Conservation (phyloP, 1,140 invertebrate genomes). For the Ips nitidus region DNA sequence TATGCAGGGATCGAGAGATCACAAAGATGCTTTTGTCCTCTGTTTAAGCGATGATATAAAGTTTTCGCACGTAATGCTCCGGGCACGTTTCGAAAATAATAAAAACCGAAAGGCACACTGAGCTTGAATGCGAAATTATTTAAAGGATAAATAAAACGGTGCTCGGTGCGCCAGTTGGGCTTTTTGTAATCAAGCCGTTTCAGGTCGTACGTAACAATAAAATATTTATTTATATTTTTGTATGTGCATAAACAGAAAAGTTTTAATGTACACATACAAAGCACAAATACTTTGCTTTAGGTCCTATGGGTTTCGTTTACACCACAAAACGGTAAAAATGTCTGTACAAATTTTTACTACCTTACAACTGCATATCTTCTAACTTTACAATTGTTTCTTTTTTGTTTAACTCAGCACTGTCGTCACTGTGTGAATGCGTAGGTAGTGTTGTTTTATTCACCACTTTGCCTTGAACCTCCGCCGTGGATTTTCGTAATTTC, state of each 20-base stretch:
- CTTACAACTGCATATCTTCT: constrained; percentile 40
- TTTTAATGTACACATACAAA: no score
- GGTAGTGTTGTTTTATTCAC: constrained; percentile 22
- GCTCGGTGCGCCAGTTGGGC: no score
- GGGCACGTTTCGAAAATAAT: constrained; percentile 18
- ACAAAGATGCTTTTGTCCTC: constrained; percentile 7
- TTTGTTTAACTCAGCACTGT: constrained; percentile 29
- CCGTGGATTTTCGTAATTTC: constrained; percentile 38
- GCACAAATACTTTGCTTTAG: background rate
- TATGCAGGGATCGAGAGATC: background rate
- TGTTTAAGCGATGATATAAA: constrained; percentile 16
- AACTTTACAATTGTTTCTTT: constrained; percentile 37
- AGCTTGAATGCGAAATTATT: constrained; percentile 20
- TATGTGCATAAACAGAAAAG: no score
- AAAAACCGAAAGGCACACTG: constrained; percentile 9
- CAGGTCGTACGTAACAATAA: no score
- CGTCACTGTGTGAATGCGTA: constrained; percentile 3
- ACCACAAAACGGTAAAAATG: background rate
- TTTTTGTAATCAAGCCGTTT: no score
- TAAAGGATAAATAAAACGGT: constrained; percentile 13
- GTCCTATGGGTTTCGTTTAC: background rate
- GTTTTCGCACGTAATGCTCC: constrained; percentile 26
- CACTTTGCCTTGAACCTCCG: constrained; percentile 17
- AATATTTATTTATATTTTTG: no score
- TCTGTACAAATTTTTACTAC: no score